Evolutionary conservation across 2,797 vertebrate species (phyloP).

Genomic region (Ciconia nigra): DNA sequence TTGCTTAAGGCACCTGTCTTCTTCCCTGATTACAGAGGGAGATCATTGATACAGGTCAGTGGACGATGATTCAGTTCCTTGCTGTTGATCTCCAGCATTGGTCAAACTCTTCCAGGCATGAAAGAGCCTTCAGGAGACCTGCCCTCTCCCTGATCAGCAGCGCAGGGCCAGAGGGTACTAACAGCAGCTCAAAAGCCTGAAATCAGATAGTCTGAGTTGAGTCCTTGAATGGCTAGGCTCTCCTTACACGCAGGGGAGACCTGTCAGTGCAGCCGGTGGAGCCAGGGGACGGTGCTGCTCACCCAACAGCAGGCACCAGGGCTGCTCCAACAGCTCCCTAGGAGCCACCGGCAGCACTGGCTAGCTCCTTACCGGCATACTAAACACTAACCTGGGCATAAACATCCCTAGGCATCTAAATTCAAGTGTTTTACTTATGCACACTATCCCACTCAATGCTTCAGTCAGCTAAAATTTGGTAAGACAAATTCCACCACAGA

Average conservation of each 20-base stretch:
- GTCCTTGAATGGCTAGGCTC: accelerated
- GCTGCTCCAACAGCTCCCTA: background rate
- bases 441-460: background rate
- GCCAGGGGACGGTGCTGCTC: background rate
- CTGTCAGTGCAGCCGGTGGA: accelerated
- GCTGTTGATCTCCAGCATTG: accelerated
- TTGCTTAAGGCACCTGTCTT: background rate
- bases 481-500: background rate
- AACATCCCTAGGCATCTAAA: background rate
- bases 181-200: background rate
- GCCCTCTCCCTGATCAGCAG: background rate
- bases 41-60: accelerated
- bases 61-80: background rate
- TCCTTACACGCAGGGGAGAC: background rate
- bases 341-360: background rate
- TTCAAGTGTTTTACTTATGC: background rate
- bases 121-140: background rate
- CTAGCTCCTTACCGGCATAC: background rate
- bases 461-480: background rate
- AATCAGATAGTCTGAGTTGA: background rate
- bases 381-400: background rate
- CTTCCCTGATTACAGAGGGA: background rate
- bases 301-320: background rate
- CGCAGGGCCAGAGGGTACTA: background rate
- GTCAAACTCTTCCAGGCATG: background rate